phyloP scores from a whole-genome alignment of 2,888 invertebrate genomes.

The Mactromeris polynyma region DNA sequence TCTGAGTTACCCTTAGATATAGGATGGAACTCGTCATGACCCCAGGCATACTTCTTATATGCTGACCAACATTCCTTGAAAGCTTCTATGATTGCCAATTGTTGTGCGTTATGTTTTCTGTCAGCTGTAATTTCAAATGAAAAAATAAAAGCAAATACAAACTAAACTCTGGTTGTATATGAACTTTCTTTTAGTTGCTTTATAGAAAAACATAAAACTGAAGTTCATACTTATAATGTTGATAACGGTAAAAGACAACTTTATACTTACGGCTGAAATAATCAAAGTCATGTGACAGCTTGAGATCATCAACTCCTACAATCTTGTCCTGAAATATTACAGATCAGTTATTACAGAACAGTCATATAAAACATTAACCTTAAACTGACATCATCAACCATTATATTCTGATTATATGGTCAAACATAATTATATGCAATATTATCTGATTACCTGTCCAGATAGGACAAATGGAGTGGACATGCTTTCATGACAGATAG shows the following conservation, averaged over 20 bases:
- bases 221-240: no score
- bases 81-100: conserved; percentile 94
- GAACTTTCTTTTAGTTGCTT: no score
- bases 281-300: background rate
- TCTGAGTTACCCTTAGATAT: conserved; percentile 94
- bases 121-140: conserved; percentile 58
- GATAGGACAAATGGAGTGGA: no score
- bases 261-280: conserved; percentile 8
- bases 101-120: conserved; percentile 93
- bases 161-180: no score
- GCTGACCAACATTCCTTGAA: conserved; percentile 98
- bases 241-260: background rate
- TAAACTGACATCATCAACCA: no score
- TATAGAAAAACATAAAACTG: no score
- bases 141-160: no score
- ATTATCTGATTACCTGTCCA: no score
- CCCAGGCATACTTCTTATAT: conserved; percentile 98
- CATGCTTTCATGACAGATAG: no score
- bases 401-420: no score
- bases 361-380: background rate
- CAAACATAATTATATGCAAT: no score
- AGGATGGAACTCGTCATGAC: conserved; percentile 97
- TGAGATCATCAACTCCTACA: background rate
- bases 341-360: no score
- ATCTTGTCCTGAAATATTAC: background rate